A percentile compares a stretch with the other conserved stretches of the same genome.
These are phyloP conservation scores for Spatula clypeata DNA, from an alignment of 2,797 vertebrate genomes.

Conservation along the genomic window DNA sequence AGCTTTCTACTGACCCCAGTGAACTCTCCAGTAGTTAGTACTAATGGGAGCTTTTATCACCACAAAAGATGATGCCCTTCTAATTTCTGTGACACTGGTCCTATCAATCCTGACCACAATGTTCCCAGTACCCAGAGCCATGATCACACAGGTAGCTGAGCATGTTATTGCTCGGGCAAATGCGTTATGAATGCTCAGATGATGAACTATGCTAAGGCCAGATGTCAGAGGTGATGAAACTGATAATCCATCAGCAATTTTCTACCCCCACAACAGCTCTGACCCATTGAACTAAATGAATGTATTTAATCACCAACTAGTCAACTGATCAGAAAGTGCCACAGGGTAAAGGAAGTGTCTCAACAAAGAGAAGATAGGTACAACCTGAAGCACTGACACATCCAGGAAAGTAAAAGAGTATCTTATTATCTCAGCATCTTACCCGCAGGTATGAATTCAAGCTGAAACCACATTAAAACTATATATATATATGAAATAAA, in stretches of 20 bases:
- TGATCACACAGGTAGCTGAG: conserved; percentile 82
- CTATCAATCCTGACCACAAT: conserved; percentile 54
- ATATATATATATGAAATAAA: no score
- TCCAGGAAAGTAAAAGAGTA: not conserved
- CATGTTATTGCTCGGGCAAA: conserved; percentile 75
- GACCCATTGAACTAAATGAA: conserved; percentile 86
- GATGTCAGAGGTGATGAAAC: conserved; percentile 82
- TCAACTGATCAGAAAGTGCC: conserved; percentile 77
- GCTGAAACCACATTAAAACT: not conserved
- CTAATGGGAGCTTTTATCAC: not conserved
- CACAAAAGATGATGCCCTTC: not conserved
- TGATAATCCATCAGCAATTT: conserved; percentile 86
- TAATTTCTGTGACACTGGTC: conserved; percentile 53
- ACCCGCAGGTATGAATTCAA: not conserved
- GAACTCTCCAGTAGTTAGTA: not conserved
- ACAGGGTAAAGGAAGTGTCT: conserved; percentile 45
- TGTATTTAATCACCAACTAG: conserved; percentile 81
- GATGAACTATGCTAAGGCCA: conserved; percentile 75
- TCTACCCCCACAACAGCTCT: conserved; percentile 77
- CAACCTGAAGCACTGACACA: conserved; percentile 31
- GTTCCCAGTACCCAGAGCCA: not conserved
- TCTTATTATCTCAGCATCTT: not conserved
- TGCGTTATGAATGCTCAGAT: conserved; percentile 75
- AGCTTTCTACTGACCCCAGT: not conserved
- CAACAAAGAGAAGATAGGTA: conserved; percentile 62